These are phyloP conservation scores for Noctilio leporinus DNA, from an alignment of 2,113 vertebrate genomes.

Conservation along the genomic window DNA sequence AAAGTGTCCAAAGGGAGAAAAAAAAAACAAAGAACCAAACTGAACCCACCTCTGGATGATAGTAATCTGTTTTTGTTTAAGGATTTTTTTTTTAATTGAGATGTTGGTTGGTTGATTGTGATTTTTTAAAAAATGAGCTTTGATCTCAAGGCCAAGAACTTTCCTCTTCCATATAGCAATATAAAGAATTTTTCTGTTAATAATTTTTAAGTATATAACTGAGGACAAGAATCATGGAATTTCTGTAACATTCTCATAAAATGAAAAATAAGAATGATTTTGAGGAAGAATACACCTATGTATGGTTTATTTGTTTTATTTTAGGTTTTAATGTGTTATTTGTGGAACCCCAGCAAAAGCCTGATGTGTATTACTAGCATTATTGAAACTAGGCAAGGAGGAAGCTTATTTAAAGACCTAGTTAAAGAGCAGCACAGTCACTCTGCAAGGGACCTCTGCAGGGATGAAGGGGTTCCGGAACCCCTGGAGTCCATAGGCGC, in stretches of 20 bases:
- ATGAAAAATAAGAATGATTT: not conserved
- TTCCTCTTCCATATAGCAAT: not conserved
- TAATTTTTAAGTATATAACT: not conserved
- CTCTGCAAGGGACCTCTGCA: no score
- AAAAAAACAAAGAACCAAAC: not conserved
- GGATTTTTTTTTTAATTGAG: not conserved
- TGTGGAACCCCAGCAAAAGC: no score
- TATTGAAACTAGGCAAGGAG: no score
- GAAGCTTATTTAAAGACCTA: no score
- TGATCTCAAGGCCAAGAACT: not conserved
- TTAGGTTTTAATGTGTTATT: not conserved
- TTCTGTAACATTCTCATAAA: not conserved
- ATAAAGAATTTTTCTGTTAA: not conserved
- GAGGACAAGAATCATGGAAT: not conserved
- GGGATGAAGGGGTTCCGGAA: no score
- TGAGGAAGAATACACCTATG: not conserved
- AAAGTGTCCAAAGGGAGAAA: not conserved
- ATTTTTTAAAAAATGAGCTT: conserved; percentile 30
- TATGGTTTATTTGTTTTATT: conserved; percentile 3
- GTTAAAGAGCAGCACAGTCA: no score
- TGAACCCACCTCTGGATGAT: not conserved
- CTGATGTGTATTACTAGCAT: no score
- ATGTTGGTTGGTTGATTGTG: not conserved
- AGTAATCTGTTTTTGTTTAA: not conserved
- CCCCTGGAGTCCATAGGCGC: no score